phyloP scores from a whole-genome alignment of 2,797 vertebrate species.

The Danio albolineatus region DNA sequence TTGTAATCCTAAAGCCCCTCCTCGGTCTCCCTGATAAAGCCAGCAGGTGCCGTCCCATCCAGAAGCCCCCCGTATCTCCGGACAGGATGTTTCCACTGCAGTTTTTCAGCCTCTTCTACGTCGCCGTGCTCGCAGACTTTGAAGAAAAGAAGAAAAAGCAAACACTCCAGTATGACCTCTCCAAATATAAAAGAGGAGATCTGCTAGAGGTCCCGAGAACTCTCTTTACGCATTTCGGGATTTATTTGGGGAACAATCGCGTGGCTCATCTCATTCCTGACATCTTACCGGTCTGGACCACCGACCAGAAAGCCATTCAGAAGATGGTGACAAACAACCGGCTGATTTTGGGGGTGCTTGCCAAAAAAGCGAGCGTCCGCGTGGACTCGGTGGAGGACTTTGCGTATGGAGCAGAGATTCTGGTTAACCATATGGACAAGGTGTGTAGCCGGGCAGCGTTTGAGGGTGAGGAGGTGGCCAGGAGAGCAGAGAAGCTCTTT shows the following conservation, averaged over 20 bases:
- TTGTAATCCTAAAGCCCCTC: slow-evolving; percentile 72
- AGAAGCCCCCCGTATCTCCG: slow-evolving; percentile 33
- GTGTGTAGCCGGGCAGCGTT: slow-evolving; percentile 82
- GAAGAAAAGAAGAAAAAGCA: slow-evolving; percentile 59
- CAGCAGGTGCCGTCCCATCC: slow-evolving; percentile 20
- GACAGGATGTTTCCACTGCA: slow-evolving; percentile 75
- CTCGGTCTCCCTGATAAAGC: slow-evolving; percentile 69
- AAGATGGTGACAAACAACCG: slow-evolving; percentile 92
- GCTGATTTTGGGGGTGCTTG: slow-evolving; percentile 88
- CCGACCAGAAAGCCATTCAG: slow-evolving; percentile 75
- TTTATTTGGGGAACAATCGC: slow-evolving; percentile 90
- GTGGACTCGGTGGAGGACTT: slow-evolving; percentile 93
- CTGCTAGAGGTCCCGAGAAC: slow-evolving; percentile 92
- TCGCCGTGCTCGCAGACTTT: slow-evolving; percentile 57
- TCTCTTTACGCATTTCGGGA: slow-evolving; percentile 96
- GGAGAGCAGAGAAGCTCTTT: slow-evolving; percentile 87
- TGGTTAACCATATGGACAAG: slow-evolving; percentile 90
- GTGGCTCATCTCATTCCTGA: slow-evolving; percentile 98
- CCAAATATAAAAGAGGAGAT: slow-evolving; percentile 86
- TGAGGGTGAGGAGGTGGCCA: slow-evolving; percentile 86
- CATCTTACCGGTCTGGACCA: slow-evolving; percentile 85
- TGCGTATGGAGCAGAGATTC: slow-evolving; percentile 88
- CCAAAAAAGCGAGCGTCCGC: slow-evolving; percentile 87
- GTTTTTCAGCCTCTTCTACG: slow-evolving; percentile 73
- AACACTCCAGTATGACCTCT: slow-evolving; percentile 73